These are phyloP conservation scores for Cotesia chilonis DNA, from an alignment of 1,140 invertebrate species.

Conservation along the genomic window DNA sequence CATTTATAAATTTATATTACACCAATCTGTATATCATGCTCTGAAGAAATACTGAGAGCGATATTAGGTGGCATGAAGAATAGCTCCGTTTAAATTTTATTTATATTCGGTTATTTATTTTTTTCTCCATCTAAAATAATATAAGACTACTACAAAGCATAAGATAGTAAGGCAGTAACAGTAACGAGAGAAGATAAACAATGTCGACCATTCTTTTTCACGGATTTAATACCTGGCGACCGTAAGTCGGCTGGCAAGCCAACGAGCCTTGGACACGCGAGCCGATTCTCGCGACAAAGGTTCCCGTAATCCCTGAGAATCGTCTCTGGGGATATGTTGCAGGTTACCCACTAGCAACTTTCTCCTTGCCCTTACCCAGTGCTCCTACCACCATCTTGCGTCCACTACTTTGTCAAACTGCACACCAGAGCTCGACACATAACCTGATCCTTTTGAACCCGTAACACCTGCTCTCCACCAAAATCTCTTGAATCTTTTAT, in stretches of 20 bases:
- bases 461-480: background rate
- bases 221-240: constrained; percentile 56
- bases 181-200: constrained; percentile 29
- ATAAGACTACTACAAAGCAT: background rate
- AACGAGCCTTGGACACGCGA: constrained; percentile 49
- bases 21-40: background rate
- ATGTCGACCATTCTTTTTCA: constrained; percentile 51
- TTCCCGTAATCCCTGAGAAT: constrained; percentile 57
- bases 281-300: constrained; percentile 48
- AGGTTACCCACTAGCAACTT: constrained; percentile 44
- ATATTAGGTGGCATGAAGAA: background rate
- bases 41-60: background rate
- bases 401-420: constrained; percentile 46
- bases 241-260: constrained; percentile 48
- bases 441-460: background rate
- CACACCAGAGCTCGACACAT: background rate
- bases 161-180: constrained; percentile 9
- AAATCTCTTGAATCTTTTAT: no score
- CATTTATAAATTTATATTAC: background rate
- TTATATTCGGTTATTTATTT: constrained; percentile 14
- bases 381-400: no score
- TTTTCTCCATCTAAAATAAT: constrained; percentile 7
- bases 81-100: background rate
- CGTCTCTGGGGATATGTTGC: constrained; percentile 54
- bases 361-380: constrained; percentile 23